Base-by-base conservation (phyloP, 2,113 vertebrate species). In the Xiphorhynchus elegans region DNA sequence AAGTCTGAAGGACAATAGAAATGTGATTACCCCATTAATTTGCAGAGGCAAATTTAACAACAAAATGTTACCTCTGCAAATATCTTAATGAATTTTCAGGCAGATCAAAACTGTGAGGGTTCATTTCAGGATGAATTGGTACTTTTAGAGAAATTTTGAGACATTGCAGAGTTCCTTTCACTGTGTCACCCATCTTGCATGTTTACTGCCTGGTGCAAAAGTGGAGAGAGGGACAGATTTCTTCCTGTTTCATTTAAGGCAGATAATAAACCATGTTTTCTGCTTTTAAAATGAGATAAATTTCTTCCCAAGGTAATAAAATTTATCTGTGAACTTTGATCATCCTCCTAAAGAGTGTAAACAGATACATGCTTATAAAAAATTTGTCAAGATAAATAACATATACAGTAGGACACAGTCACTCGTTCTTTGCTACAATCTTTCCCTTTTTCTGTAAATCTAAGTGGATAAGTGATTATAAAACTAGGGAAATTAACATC, bases 281-380 rank as follows among this genome's bases (percentile, higher is more conserved):
- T 59, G 62, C 47, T 49, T 49, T 9, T 56, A 69, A 70, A 89
- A 73, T 69, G n/a, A 72, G 25, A 76, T 29, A 35, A 25, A 55
- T 69, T 79, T 96, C 50, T 94, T 95, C 90, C 82, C 64, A 93
- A 68, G 39, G 40, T 63, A 95, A 94, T 93, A 94, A 95, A 92
- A 96, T 58, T 75, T 75, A 52, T 77, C n/a, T 58, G 39, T 86
- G 86, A 95, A 95, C 83, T 85, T 37, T 84, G 76, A 60, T 93
- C 68, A 78, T 84, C 56, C 49, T 88, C 68, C 68, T 78, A 70
- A 78, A 90, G 60, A 95, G 40, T 23, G 52, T 70, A 93, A 94
- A 92, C 68, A 93, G 52, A 88, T 86, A 17, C 49, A 44, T 84
- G 44, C 21, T 93, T 87, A 40, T 53, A 86, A 96, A 87, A 93